Evolutionary conservation across 2,113 vertebrate genomes (phyloP), one percentile per base, ranked within the genome.

Genomic region (Prionailurus viverrinus): DNA sequence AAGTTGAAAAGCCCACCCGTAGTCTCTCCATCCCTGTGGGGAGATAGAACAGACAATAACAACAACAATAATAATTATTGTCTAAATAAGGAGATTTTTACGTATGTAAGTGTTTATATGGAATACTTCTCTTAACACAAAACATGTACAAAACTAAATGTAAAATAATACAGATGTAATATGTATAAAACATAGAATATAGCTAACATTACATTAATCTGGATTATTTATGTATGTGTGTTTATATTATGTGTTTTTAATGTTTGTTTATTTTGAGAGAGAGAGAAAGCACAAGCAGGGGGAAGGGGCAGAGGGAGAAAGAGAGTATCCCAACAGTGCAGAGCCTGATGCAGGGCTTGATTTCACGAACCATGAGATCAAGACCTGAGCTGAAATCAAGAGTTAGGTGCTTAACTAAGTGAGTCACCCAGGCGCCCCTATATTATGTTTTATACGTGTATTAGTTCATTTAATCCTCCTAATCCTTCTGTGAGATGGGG

Each of bases 181-280:
- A 76, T 58, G 4, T 73, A 89, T 36, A 96, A 95, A 95, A 89
- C 90, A 7, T 55, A 73, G 5, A 82, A 89, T 48, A 65, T 27
- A 88, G 27, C 18, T 55, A 83, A 89, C 84, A 78, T 23, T 92
- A 41, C 4, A 41, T 63, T 73, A 84, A 18, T 65, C 45, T 85
- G n/a, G 5, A 71, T 92, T 93, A 41, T 53, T 87, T 88, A 4
- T 87, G 12, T 78, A 55, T 61, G 13, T 48, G 74, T 19, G 66
- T 73, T 82, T 69, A 65, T 80, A 9, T 33, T 66, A 39, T 51
- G 11, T 45, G 45, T 31, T 81, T 79, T 51, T 23, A 61, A 23
- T 61, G 58, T 23, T 25, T 61, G 8, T 61, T 61, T 61, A 61
- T 61, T 23, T 61, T 23, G 58, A 61, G 58, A 61, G 21, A 61